A percentile compares a stretch with the other conserved stretches of the same genome.
phyloP scores from a whole-genome alignment of 2,113 vertebrate genomes.

The Orcinus orca region DNA sequence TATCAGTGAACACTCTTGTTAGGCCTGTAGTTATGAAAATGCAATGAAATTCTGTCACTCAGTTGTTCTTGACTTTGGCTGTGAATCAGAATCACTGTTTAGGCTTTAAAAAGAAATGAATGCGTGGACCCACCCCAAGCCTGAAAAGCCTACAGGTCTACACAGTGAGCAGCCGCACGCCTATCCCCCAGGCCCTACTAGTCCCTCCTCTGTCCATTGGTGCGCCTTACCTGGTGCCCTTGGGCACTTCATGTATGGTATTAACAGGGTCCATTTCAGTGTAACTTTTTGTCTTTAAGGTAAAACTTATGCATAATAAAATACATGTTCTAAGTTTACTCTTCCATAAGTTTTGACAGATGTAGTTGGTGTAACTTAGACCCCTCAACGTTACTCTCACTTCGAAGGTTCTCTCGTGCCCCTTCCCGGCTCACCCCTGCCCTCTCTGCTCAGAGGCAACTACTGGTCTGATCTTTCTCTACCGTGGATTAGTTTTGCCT shows the following conservation, averaged over 20 bases:
- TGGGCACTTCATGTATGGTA: background rate
- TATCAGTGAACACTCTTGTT: background rate
- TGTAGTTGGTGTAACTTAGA: background rate
- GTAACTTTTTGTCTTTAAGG: background rate
- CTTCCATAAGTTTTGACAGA: background rate
- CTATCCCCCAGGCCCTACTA: too few relatives aligned
- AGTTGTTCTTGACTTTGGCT: background rate
- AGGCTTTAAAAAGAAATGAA: background rate
- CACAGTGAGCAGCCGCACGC: background rate
- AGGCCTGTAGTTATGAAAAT: background rate
- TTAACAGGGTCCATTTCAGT: background rate
- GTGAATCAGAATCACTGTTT: background rate
- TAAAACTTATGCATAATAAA: background rate
- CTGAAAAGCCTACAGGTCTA: background rate
- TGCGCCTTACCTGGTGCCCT: background rate
- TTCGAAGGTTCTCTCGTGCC: background rate
- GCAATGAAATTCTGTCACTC: background rate
- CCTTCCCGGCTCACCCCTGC: background rate
- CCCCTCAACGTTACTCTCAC: background rate
- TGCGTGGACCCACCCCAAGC: background rate
- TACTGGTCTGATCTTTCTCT: background rate
- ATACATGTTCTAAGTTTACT: background rate
- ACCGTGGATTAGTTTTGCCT: background rate
- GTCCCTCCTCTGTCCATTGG: background rate
- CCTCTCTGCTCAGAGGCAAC: background rate